phyloP scores from a whole-genome alignment of 2,797 vertebrate genomes.

The Okamejei kenojei region DNA sequence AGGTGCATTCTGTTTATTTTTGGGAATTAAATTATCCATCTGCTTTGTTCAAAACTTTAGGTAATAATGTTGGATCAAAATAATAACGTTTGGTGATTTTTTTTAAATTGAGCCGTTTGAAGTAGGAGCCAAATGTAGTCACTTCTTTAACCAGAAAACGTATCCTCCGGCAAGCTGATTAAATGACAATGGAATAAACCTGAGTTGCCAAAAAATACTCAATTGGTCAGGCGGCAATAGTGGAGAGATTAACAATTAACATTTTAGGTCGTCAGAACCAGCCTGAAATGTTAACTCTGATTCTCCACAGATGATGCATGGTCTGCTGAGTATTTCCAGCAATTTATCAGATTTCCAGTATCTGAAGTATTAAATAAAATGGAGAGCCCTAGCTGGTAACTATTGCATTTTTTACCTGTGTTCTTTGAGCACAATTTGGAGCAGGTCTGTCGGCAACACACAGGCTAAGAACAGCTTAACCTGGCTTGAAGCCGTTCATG shows the following conservation, averaged over 20 bases:
- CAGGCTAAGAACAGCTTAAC: not conserved
- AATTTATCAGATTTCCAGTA: not conserved
- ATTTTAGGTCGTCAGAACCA: not conserved
- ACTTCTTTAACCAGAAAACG: not conserved
- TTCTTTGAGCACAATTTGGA: not conserved
- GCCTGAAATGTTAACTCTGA: not conserved
- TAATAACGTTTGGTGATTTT: not conserved
- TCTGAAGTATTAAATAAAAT: not conserved
- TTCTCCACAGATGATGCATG: not conserved
- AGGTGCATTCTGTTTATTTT: not conserved
- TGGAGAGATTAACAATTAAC: not conserved
- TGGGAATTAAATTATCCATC: not conserved
- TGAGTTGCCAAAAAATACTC: not conserved
- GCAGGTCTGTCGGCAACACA: not conserved
- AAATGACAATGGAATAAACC: not conserved
- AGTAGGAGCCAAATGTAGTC: not conserved
- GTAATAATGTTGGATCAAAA: not conserved
- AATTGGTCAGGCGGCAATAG: not conserved
- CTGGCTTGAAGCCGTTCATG: not conserved
- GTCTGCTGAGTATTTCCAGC: not conserved
- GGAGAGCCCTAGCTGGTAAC: not conserved
- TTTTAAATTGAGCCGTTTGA: not conserved
- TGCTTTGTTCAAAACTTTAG: not conserved
- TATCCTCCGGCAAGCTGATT: not conserved
- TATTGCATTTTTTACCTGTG: not conserved